A percentile compares a stretch with the other conserved stretches of the same genome.
Evolutionary conservation across 2,113 vertebrate species (phyloP).

Genomic region (Pterocles gutturalis): DNA sequence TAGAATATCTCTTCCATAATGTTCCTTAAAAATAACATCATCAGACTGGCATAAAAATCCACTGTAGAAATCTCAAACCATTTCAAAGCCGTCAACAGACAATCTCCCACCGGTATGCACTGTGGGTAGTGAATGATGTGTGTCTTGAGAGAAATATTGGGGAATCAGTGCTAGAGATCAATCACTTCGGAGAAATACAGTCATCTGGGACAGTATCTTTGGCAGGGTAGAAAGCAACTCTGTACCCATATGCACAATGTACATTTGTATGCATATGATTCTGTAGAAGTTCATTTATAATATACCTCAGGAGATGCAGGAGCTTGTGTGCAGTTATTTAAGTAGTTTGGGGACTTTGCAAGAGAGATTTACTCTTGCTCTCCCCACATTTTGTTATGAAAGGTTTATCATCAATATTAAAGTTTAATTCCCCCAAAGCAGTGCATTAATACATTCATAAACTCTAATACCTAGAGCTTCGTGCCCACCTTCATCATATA

Average conservation of each 20-base stretch:
- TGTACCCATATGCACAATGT: background rate
- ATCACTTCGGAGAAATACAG: constrained; percentile 42
- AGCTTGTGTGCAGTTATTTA: constrained; percentile 38
- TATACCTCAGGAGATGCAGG: constrained; percentile 6
- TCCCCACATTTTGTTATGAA: constrained; percentile 71
- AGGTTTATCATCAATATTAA: constrained; percentile 82
- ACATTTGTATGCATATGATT: background rate
- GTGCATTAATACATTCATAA: constrained; percentile 80
- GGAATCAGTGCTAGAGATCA: constrained; percentile 31
- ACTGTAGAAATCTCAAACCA: background rate
- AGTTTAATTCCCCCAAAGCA: constrained; percentile 79
- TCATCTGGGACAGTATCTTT: constrained; percentile 13
- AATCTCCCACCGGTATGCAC: background rate
- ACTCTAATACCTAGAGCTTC: constrained; percentile 72
- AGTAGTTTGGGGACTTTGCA: constrained; percentile 49
- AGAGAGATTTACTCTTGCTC: constrained; percentile 62
- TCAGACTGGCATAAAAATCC: background rate
- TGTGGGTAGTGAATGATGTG: background rate
- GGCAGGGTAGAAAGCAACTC: constrained; percentile 4
- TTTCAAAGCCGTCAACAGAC: background rate
- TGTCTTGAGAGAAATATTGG: background rate
- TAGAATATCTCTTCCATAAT: background rate
- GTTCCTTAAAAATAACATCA: background rate
- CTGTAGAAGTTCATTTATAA: background rate
- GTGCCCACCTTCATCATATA: constrained; percentile 39